Evolutionary conservation across 2,797 vertebrate species (phyloP).

Genomic region (Rhinatrema bivittatum): DNA sequence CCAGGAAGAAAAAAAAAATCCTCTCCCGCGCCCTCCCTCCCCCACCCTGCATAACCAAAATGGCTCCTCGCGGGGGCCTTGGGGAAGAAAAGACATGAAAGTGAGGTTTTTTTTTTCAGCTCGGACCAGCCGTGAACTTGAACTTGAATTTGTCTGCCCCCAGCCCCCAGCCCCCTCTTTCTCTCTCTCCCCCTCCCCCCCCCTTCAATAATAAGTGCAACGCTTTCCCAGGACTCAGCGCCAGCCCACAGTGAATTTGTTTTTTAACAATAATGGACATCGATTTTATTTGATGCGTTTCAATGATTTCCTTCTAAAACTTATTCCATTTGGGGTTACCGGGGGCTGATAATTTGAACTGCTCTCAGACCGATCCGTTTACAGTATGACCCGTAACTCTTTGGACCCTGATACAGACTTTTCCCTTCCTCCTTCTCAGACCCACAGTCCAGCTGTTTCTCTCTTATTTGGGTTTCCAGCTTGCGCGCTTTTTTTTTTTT

Average conservation of each 20-base stretch:
- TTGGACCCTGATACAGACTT: no score
- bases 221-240: conserved; percentile 28
- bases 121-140: conserved; percentile 62
- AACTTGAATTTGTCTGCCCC: conserved; percentile 50
- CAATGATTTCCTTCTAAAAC: conserved; percentile 4
- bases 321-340: no score
- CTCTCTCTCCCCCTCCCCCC: background rate
- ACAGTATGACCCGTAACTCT: no score
- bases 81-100: background rate
- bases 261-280: conserved; percentile 16
- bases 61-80: background rate
- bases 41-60: background rate
- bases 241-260: conserved; percentile 13
- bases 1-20: no score
- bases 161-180: background rate
- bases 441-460: no score
- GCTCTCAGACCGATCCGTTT: no score
- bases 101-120: no score
- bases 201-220: background rate
- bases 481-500: no score
- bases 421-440: no score
- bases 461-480: no score
- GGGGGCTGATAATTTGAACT: no score
- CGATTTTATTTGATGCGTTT: conserved; percentile 1
- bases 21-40: background rate